Evolutionary conservation across 2,113 vertebrate species (phyloP).

Genomic region (Gobiocypris rarus): DNA sequence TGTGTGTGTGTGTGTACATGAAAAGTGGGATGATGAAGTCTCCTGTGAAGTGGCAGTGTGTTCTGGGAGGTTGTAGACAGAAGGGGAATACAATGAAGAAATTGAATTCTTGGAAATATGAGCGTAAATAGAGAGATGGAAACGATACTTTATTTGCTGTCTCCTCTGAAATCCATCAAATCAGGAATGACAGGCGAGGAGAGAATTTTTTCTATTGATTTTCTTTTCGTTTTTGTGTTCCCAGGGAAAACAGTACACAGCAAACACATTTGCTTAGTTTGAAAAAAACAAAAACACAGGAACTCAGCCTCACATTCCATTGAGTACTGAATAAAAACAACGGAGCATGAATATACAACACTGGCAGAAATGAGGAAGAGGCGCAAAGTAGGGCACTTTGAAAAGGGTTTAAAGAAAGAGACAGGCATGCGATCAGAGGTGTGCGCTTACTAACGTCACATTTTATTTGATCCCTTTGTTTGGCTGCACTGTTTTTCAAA

Average conservation of each 20-base stretch:
- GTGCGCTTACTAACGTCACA: not conserved
- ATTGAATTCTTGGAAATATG: conserved; percentile 7
- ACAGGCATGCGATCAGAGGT: not conserved
- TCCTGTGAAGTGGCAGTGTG: not conserved
- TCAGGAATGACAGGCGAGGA: conserved; percentile 34
- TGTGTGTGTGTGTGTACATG: not conserved
- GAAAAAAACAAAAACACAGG: not conserved
- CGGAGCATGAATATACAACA: conserved; percentile 14
- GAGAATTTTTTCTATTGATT: conserved; percentile 28
- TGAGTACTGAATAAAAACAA: conserved; percentile 16
- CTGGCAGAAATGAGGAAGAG: not conserved
- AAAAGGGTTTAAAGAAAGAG: conserved; percentile 16
- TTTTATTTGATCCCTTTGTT: not conserved
- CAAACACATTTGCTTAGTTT: conserved; percentile 27
- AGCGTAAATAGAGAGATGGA: conserved; percentile 9
- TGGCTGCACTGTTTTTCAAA: not conserved
- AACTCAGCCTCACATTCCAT: not conserved
- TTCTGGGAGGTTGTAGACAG: not conserved
- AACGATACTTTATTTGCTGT: conserved; percentile 5
- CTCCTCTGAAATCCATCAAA: conserved; percentile 39
- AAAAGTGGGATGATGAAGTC: not conserved
- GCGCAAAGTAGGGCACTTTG: conserved; percentile 11
- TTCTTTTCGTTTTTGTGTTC: conserved; percentile 16
- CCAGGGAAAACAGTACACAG: not conserved
- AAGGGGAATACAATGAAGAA: not conserved